These are phyloP conservation scores for Patagioenas fasciata DNA, from an alignment of 2,113 vertebrate genomes.

Conservation along the genomic window DNA sequence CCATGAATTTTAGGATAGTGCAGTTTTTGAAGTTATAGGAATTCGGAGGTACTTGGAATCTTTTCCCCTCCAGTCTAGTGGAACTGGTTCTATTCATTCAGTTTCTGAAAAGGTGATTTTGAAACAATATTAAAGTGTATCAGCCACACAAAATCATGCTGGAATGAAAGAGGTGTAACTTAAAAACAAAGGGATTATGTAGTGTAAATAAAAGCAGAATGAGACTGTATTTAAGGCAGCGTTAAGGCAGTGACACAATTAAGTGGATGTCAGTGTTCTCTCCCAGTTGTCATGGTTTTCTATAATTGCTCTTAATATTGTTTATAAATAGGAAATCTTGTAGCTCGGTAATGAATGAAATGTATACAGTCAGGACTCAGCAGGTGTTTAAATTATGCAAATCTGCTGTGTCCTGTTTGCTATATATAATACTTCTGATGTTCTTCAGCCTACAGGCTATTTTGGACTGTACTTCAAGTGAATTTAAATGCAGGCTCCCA, in stretches of 20 bases:
- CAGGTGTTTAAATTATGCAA: background rate
- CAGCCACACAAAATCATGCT: background rate
- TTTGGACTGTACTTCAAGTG: background rate
- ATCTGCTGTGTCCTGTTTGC: background rate
- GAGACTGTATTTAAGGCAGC: background rate
- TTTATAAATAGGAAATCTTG: background rate
- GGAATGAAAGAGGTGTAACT: background rate
- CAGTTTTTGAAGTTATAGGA: background rate
- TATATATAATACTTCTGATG: background rate
- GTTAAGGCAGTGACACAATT: background rate
- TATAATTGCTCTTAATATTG: background rate
- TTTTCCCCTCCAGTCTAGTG: background rate
- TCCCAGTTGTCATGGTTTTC: background rate
- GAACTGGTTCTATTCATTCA: background rate
- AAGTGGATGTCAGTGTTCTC: background rate
- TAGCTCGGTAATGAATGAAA: background rate
- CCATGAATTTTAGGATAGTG: background rate
- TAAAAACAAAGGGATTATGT: background rate
- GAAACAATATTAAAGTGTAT: background rate
- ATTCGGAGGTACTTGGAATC: background rate
- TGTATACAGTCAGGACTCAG: background rate
- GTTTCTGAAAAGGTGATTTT: background rate
- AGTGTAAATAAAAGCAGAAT: background rate
- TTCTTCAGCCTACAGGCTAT: background rate
- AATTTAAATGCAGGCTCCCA: background rate